Percentiles rank a stretch among this genome's conserved stretches.
Evolutionary conservation across 53 echinoderm and acorn worm species (phyloP).

Genomic region (Luidia sarsii): DNA sequence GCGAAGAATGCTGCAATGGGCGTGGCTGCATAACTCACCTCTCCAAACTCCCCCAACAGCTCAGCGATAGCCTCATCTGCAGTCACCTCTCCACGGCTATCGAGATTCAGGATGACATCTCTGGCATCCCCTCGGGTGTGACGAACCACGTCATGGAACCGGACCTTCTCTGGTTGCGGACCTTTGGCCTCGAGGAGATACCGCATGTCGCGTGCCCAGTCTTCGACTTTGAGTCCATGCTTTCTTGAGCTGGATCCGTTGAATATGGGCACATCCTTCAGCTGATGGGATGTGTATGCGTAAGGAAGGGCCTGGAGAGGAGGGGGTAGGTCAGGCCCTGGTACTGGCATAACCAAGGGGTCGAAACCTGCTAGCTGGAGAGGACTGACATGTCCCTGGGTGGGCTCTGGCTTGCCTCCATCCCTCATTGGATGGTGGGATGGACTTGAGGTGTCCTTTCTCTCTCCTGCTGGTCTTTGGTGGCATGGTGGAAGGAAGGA

Average conservation of each 20-base stretch:
- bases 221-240: not conserved
- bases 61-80: conserved; percentile 23
- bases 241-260: not conserved
- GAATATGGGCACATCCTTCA: conserved; percentile 39
- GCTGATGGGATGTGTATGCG: conserved; percentile 3
- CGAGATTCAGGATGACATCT: conserved; percentile 39
- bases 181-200: conserved; percentile 5
- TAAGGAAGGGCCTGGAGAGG: not conserved
- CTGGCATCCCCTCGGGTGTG: not conserved
- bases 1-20: conserved; percentile 39
- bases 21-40: not conserved
- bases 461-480: too few relatives aligned
- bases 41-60: conserved; percentile 18
- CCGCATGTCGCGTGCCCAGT: too few relatives aligned
- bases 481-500: too few relatives aligned
- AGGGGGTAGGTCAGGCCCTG: not conserved
- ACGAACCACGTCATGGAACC: conserved; percentile 13
- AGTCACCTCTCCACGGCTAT: not conserved
- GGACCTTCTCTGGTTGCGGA: not conserved
- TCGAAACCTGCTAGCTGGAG: conserved; percentile 13
- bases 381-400: too few relatives aligned
- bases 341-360: not conserved
- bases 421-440: too few relatives aligned
- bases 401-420: too few relatives aligned
- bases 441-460: too few relatives aligned